Conservation (phyloP, 2,888 invertebrate species). For the Orthosia gracilis region DNA sequence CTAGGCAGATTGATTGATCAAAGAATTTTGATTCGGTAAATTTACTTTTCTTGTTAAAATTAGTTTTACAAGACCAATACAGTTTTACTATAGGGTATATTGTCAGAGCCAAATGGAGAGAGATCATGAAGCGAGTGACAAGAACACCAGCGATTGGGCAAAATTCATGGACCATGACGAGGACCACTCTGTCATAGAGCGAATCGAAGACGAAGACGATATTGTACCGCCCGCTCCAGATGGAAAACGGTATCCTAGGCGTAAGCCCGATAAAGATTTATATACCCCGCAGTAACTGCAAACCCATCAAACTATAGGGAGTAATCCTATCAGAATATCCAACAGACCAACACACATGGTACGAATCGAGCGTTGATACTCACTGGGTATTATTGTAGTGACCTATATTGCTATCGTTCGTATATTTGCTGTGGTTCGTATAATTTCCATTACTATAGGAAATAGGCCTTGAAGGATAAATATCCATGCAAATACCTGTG, state of each 20-base stretch:
- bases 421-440: not conserved
- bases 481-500: too few species aligned
- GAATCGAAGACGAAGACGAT: too few species aligned
- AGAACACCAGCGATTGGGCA: too few species aligned
- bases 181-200: too few species aligned
- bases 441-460: not conserved
- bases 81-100: too few species aligned
- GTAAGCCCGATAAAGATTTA: not conserved
- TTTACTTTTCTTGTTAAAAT: not conserved
- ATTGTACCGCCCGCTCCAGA: too few species aligned
- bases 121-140: too few species aligned
- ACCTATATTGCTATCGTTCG: not conserved
- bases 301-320: not conserved
- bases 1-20: too few species aligned
- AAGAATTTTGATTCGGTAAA: not conserved
- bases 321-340: slow-evolving; percentile 20
- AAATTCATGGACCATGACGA: too few species aligned
- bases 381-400: not conserved
- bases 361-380: not conserved
- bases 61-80: not conserved
- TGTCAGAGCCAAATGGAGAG: too few species aligned
- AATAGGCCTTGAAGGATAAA: too few species aligned
- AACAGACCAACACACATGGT: not conserved
- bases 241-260: not conserved
- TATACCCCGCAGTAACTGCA: not conserved